Conservation (phyloP, 1,140 invertebrate species). For the Panagrolaimus sp. region DNA sequence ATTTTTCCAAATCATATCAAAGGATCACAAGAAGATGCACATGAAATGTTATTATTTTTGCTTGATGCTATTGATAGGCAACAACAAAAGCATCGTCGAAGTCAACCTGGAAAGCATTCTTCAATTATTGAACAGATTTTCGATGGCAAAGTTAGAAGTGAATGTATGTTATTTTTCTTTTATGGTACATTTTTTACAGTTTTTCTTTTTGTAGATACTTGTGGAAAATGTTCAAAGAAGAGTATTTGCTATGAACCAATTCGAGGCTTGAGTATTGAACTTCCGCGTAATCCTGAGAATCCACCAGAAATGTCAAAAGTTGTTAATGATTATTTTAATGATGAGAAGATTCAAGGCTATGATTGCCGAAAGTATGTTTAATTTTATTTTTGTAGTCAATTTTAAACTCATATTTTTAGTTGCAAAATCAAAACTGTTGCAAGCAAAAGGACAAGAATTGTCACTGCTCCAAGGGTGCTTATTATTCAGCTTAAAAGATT, state of each 20-base stretch:
- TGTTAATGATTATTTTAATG: constrained; percentile 4
- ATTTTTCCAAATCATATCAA: constrained; percentile 8
- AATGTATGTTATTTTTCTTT: constrained; percentile 3
- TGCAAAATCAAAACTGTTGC: background rate
- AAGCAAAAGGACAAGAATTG: background rate
- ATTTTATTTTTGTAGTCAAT: too few relatives aligned
- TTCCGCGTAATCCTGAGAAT: background rate
- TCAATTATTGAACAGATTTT: constrained; percentile 12
- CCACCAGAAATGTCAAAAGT: background rate
- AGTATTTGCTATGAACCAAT: constrained; percentile 5
- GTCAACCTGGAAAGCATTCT: background rate
- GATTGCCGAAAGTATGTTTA: background rate
- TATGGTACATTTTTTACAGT: background rate
- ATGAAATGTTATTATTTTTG: constrained; percentile 6
- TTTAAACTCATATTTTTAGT: background rate
- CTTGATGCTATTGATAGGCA: constrained; percentile 12
- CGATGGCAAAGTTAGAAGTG: constrained; percentile 1
- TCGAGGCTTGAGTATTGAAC: constrained; percentile 6
- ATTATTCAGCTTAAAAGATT: constrained; percentile 10
- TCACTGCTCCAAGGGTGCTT: background rate
- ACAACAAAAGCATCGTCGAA: background rate
- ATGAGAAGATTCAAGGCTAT: constrained; percentile 2
- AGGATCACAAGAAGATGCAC: constrained; percentile 1
- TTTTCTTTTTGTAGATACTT: background rate
- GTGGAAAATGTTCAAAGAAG: background rate